Base-by-base conservation (phyloP, 2,113 vertebrate genomes). In the Ammodramus savannarum region DNA sequence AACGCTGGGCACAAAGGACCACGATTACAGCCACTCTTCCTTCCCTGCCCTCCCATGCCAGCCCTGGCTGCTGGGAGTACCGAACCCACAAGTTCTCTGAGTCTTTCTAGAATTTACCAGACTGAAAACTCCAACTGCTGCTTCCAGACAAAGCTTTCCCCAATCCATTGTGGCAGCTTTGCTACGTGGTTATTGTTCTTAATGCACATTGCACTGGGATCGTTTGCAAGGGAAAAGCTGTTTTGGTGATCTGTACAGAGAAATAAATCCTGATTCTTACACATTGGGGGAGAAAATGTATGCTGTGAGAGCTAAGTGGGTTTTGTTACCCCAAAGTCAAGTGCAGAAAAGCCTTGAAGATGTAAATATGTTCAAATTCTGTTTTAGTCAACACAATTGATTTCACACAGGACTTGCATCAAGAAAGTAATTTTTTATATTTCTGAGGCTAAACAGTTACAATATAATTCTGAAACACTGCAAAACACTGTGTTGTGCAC, bases 81-180 rank as follows among this genome's bases (percentile, higher is more conserved):
- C 41, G 15, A 67, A 74, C 15, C 3, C 9, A 1, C 21, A 6
- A 7, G 3, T 31, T 54, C 61, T 31, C 58, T n/a, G n/a, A 48
- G 26, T 13, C 29, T 26, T n/a, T 59, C 20, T 38, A 11, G 38
- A 48, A 67, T 43, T 43, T 43, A 43, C 17, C 17, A n/a, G 54
- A 2, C 22, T 5, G 21, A 51, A 71, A 69, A 27, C 17, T 48
- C 43, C 3, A 69, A 11, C 16, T 6, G 0, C 14, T n/a, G 14
- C 38, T 61, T 62, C 34, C 59, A 19, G 94, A 85, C 81, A 75
- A 79, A 95, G 91, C 71, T 38, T 71, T 49, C n/a, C 20, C 4
- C 32, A 27, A 0, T 32, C 51, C 32, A 19, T 73, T 62, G 66
- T 51, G 72, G 38, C 75, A 59, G 79, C 51, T 76, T 80, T 54